Evolutionary conservation across 1,140 invertebrate genomes (phyloP).

Genomic region (Mactra quadrangularis): DNA sequence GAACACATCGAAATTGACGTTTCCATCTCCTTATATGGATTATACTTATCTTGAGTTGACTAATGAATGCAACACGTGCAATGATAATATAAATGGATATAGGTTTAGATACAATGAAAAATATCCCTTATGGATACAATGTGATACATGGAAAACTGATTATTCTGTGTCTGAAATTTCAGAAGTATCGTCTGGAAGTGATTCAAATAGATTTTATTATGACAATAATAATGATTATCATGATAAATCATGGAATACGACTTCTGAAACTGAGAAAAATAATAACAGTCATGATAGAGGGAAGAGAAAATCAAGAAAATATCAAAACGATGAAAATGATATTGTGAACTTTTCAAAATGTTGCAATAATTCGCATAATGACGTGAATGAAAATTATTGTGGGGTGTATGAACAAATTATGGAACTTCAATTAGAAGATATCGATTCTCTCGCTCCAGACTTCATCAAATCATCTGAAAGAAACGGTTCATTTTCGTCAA

Average conservation of each 20-base stretch:
- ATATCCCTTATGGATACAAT: conserved; percentile 58
- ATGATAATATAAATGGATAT: background rate
- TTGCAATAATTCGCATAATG: conserved; percentile 12
- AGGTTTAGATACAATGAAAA: conserved; percentile 47
- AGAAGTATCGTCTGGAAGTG: conserved; percentile 47
- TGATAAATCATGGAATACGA: conserved; percentile 26
- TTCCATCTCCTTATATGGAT: conserved; percentile 44
- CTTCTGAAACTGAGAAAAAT: background rate
- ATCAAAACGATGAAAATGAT: conserved; percentile 5
- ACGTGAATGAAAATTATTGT: conserved; percentile 42
- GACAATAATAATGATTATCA: background rate
- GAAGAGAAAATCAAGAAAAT: background rate
- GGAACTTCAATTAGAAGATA: conserved; percentile 59
- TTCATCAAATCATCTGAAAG: background rate
- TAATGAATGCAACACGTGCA: conserved; percentile 18
- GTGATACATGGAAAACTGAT: conserved; percentile 26
- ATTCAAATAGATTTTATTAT: conserved; percentile 2
- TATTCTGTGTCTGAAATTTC: conserved; percentile 47
- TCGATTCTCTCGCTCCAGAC: background rate
- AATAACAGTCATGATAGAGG: background rate
- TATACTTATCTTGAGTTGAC: conserved; percentile 58
- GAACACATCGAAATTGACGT: conserved; percentile 23
- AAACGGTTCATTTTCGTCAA: no score
- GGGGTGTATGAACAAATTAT: conserved; percentile 58
- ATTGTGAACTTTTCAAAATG: conserved; percentile 10